A percentile compares a stretch with the other conserved stretches of the same genome.
Evolutionary conservation across 1,140 invertebrate genomes (phyloP).

Genomic region (Drosophila yakuba): DNA sequence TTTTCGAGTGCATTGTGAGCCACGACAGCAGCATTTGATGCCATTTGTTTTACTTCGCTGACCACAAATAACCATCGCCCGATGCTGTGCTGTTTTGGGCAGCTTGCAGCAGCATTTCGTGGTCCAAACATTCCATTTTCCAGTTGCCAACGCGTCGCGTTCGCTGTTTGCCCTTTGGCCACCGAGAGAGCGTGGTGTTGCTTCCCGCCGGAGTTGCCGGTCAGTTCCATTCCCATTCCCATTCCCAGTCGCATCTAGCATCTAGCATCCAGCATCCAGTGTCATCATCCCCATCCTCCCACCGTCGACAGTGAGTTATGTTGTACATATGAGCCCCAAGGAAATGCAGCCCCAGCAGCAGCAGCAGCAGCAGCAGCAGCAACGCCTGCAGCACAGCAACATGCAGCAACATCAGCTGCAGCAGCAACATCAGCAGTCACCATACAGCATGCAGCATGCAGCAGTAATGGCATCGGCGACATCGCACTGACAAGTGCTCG

Average conservation of each 20-base stretch:
- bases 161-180: background rate
- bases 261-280: too few relatives aligned
- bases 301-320: constrained; percentile 70
- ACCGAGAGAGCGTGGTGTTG: background rate
- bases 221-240: constrained; percentile 29
- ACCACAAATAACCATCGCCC: constrained; percentile 77
- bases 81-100: constrained; percentile 44
- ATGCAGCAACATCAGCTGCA: constrained; percentile 10
- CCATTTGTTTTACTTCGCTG: constrained; percentile 78
- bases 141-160: constrained; percentile 11
- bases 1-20: constrained; percentile 9
- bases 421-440: constrained; percentile 9
- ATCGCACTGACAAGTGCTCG: constrained; percentile 24
- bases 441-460: constrained; percentile 12
- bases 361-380: constrained; percentile 7
- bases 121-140: constrained; percentile 27
- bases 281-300: background rate
- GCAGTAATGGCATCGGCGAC: constrained; percentile 32
- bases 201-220: background rate
- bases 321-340: constrained; percentile 59
- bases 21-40: constrained; percentile 60
- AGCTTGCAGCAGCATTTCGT: constrained; percentile 18
- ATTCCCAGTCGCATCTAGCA: too few relatives aligned
- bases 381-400: background rate
- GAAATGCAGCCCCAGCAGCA: constrained; percentile 47